These are phyloP conservation scores for Hymenochirus boettgeri DNA, from an alignment of 2,113 vertebrate genomes.

Conservation along the genomic window DNA sequence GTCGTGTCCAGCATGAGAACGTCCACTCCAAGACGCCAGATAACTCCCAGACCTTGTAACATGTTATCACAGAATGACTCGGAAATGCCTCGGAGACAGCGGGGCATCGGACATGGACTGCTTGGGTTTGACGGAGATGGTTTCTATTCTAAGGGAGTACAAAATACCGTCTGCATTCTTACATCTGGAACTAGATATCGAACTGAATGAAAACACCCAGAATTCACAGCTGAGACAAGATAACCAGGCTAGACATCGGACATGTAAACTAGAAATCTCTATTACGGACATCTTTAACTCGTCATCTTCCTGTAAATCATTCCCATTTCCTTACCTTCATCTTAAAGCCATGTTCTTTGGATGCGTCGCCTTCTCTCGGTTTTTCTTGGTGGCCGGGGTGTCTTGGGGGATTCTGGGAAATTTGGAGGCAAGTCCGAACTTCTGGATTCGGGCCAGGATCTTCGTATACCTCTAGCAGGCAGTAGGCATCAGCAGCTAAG, in stretches of 20 bases:
- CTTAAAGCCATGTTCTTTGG: not conserved
- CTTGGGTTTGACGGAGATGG: not conserved
- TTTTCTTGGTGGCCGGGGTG: conserved; percentile 14
- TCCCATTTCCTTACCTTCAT: conserved; percentile 13
- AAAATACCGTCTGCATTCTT: too few species aligned
- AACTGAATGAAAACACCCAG: too few species aligned
- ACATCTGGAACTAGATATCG: too few species aligned
- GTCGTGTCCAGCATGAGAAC: conserved; percentile 64
- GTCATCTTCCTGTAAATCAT: too few species aligned
- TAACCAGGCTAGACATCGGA: too few species aligned
- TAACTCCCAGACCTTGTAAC: conserved; percentile 81
- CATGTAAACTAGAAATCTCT: too few species aligned
- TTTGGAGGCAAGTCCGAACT: conserved; percentile 60
- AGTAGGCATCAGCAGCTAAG: conserved; percentile 69
- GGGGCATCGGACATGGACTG: not conserved
- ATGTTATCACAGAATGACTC: conserved; percentile 82
- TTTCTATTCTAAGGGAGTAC: not conserved
- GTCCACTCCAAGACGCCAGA: conserved; percentile 76
- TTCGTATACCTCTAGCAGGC: conserved; percentile 74
- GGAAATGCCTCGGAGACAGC: conserved; percentile 63
- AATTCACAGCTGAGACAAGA: too few species aligned
- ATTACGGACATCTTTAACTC: too few species aligned
- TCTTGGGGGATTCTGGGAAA: conserved; percentile 45
- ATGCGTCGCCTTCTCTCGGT: conserved; percentile 1
- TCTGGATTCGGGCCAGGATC: conserved; percentile 59